A percentile compares a stretch with the other conserved stretches of the same genome.
These are phyloP conservation scores for Fabriciana adippe DNA, from an alignment of 2,888 invertebrate genomes.

Conservation along the genomic window DNA sequence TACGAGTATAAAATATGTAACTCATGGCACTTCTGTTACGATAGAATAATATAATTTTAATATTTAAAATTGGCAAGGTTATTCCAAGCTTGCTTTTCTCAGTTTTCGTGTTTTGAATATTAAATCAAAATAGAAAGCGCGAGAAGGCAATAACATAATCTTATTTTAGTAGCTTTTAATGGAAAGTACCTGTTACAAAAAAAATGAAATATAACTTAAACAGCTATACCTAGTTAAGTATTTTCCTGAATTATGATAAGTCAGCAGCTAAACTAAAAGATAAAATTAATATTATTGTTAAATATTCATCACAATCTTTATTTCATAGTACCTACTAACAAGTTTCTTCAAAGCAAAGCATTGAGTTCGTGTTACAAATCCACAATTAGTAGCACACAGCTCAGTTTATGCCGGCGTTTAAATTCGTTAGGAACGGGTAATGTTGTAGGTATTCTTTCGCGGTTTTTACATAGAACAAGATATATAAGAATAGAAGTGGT, in stretches of 20 bases:
- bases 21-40: constrained; percentile 61
- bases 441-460: constrained; percentile 66
- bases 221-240: no score
- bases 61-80: constrained; percentile 76
- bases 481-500: not conserved
- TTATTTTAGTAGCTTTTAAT: constrained; percentile 78
- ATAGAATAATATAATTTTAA: constrained; percentile 73
- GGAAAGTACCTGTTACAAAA: constrained; percentile 57
- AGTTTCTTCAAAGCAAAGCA: constrained; percentile 58
- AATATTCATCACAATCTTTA: constrained; percentile 33
- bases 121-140: constrained; percentile 64
- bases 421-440: constrained; percentile 74
- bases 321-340: constrained; percentile 29
- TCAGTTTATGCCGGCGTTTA: constrained; percentile 80
- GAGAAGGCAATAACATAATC: constrained; percentile 63
- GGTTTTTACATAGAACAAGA: constrained; percentile 52
- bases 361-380: constrained; percentile 73
- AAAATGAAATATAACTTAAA: no score
- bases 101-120: constrained; percentile 70
- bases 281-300: constrained; percentile 12
- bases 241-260: no score
- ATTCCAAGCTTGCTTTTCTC: constrained; percentile 63
- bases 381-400: constrained; percentile 73
- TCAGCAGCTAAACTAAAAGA: not conserved
- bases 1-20: constrained; percentile 48